These are phyloP conservation scores for Passer domesticus DNA, from an alignment of 2,113 vertebrate species.

Conservation along the genomic window DNA sequence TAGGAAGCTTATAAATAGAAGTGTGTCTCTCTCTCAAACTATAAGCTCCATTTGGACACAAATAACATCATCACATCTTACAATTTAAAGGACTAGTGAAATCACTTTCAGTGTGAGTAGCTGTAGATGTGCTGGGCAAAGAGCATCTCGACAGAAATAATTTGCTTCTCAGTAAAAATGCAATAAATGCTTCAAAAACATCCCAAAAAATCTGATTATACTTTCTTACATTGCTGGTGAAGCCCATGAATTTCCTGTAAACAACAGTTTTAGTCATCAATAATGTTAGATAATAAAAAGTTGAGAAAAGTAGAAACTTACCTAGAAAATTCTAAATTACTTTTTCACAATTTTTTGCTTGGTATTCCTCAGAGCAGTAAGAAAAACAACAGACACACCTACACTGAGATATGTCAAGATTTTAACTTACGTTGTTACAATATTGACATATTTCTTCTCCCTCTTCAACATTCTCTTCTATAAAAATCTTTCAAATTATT, in stretches of 20 bases:
- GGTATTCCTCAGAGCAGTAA: not conserved
- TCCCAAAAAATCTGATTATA: not conserved
- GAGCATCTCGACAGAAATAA: not conserved
- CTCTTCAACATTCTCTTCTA: not conserved
- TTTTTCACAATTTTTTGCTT: not conserved
- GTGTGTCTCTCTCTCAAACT: not conserved
- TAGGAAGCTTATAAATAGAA: not conserved
- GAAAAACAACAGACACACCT: not conserved
- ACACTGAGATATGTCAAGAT: too few relatives aligned
- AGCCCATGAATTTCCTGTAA: not conserved
- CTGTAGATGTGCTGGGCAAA: not conserved
- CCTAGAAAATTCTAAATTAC: not conserved
- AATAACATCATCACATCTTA: not conserved
- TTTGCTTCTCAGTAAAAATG: not conserved
- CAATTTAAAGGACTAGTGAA: not conserved
- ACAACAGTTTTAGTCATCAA: not conserved
- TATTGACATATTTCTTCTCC: not conserved
- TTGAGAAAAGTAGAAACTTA: not conserved
- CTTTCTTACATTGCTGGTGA: not conserved
- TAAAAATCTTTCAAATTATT: not conserved
- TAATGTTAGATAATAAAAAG: not conserved
- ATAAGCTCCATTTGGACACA: not conserved
- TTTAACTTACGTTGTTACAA: not conserved
- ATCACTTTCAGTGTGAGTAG: not conserved
- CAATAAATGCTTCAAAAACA: not conserved